These are phyloP conservation scores for Rhineura floridana DNA, from an alignment of 2,113 vertebrate species.

Conservation along the genomic window DNA sequence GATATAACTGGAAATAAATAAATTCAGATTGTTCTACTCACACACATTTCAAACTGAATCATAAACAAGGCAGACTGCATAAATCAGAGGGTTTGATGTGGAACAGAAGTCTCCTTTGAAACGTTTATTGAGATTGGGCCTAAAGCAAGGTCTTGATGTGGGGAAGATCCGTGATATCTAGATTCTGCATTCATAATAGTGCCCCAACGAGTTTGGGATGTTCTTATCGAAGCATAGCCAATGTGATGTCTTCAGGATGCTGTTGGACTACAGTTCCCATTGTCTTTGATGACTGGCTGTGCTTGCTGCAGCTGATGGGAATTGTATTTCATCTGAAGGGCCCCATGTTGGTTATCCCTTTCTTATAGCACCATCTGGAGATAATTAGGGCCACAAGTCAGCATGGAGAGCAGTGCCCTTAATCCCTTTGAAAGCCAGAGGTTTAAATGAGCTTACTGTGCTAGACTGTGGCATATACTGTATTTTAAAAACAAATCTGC, in stretches of 20 bases:
- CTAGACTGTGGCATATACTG: neutral
- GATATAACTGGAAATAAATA: neutral
- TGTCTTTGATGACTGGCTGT: too few relatives aligned
- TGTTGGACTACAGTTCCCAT: neutral
- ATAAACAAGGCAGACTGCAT: neutral
- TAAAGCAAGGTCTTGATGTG: neutral
- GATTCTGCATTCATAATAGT: neutral
- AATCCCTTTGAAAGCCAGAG: neutral
- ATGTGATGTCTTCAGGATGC: too few relatives aligned
- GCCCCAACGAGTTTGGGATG: neutral
- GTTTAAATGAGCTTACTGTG: neutral
- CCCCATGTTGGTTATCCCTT: too few relatives aligned
- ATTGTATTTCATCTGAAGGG: too few relatives aligned
- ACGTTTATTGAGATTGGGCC: too few relatives aligned
- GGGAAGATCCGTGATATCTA: neutral
- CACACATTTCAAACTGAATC: neutral
- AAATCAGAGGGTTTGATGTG: neutral
- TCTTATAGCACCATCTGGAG: too few relatives aligned
- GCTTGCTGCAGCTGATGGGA: too few relatives aligned
- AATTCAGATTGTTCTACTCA: neutral
- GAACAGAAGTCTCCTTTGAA: too few relatives aligned
- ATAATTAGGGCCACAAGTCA: neutral
- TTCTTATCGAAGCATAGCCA: too few relatives aligned
- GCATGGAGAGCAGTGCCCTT: neutral
- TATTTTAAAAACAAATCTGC: neutral